phyloP scores from a whole-genome alignment of 1,140 invertebrate genomes.

The Schmidtea mediterranea region DNA sequence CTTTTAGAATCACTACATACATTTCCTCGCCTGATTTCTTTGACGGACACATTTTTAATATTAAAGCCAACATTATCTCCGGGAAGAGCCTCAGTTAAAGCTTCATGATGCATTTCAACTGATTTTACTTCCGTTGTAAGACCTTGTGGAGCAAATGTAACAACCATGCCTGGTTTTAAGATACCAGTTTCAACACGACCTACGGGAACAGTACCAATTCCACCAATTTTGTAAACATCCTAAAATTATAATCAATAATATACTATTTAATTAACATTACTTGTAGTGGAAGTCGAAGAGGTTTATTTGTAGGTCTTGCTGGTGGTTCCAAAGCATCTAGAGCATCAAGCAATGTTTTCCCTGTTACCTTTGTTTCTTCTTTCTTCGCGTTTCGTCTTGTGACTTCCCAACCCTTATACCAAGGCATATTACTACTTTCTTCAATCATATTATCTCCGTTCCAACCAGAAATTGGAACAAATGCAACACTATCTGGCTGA shows the following conservation, averaged over 20 bases:
- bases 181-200: constrained; percentile 83
- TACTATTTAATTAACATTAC: constrained; percentile 35
- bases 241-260: constrained; percentile 36
- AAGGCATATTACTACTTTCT: constrained; percentile 56
- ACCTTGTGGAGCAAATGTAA: constrained; percentile 56
- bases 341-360: constrained; percentile 62
- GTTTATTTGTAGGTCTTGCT: constrained; percentile 63
- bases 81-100: constrained; percentile 61
- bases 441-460: constrained; percentile 87
- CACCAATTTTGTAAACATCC: constrained; percentile 95
- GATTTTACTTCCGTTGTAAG: constrained; percentile 41
- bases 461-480: constrained; percentile 95
- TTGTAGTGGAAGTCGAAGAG: constrained; percentile 68
- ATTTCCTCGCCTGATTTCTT: constrained; percentile 73
- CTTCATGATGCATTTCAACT: constrained; percentile 93
- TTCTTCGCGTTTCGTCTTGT: constrained; percentile 53
- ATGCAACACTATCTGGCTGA: constrained; percentile 70
- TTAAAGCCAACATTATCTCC: constrained; percentile 93
- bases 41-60: constrained; percentile 87
- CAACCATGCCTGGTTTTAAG: constrained; percentile 81
- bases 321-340: constrained; percentile 72
- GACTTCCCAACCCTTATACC: constrained; percentile 68
- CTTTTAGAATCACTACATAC: constrained; percentile 81
- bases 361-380: constrained; percentile 37
- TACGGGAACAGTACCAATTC: constrained; percentile 87